Evolutionary conservation across 2,888 invertebrate species (phyloP).

Genomic region (Philopedon plagiatum): DNA sequence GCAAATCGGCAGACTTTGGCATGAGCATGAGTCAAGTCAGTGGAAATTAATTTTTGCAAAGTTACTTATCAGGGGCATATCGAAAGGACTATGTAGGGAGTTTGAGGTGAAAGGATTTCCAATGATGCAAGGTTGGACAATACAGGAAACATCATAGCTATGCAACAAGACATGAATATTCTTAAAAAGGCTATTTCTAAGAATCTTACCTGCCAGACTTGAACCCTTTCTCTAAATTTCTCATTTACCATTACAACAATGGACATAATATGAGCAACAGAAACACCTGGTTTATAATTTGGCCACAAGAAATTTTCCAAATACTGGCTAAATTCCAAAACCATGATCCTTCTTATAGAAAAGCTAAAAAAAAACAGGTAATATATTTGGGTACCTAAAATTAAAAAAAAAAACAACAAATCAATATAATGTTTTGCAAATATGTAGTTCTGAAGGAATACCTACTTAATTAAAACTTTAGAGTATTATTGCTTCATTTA

Average conservation of each 20-base stretch:
- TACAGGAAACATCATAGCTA: too few species aligned
- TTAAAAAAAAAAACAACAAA: neutral
- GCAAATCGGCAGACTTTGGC: too few species aligned
- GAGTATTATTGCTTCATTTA: too few species aligned
- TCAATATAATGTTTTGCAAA: too few species aligned
- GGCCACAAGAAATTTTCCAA: conserved; percentile 98
- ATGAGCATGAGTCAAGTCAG: too few species aligned
- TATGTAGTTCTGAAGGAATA: neutral
- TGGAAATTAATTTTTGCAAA: too few species aligned
- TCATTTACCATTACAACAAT: conserved; percentile 99
- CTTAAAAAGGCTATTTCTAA: neutral
- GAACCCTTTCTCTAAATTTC: conserved; percentile 96
- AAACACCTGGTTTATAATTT: conserved; percentile 86
- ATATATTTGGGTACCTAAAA: neutral
- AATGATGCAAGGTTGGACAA: too few species aligned
- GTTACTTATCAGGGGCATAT: too few species aligned
- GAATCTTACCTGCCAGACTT: conserved; percentile 88
- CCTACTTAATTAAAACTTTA: too few species aligned
- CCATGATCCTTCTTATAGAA: conserved; percentile 91
- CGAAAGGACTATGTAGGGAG: too few species aligned
- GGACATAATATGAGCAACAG: conserved; percentile 93
- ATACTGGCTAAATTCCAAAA: conserved; percentile 97
- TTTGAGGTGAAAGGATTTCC: too few species aligned
- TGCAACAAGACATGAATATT: too few species aligned
- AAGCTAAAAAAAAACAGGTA: conserved; percentile 68